Evolutionary conservation across 2,888 invertebrate genomes (phyloP), one percentile per base, ranked within the genome.

Genomic region (Rutpela maculata): DNA sequence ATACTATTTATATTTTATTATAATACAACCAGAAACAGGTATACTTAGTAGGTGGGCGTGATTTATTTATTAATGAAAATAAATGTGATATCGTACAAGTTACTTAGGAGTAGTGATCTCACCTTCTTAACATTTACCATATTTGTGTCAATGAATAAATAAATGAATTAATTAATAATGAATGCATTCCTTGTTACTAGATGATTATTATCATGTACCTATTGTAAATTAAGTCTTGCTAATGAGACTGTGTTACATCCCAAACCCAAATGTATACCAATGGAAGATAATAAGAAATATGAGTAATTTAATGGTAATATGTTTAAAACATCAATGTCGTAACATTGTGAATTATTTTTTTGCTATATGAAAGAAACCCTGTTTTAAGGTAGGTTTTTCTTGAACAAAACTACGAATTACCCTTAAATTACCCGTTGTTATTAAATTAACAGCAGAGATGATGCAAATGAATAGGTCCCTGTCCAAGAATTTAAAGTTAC

Each of bases 401-500:
- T 35, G 7, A 35, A 35, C 0, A 50, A n/a, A 50, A 0, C 5
- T 50, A 15, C 31, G 12, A n/a, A 26, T 31, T 60, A 26, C 31
- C 31, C 12, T n/a, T 26, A 26, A n/a, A 26, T 26, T 60, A 60
- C 12, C 15, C 15, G 7, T 22, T 15, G n/a, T 26, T 50, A n/a
- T 50, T 50, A 50, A n/a, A n/a, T 4, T 43, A 43, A n/a, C 6
- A 50, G 31, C 7, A 31, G 1, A 22, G 10, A 65, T 65, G 65
- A 65, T 12, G 19, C 9, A 19, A 38, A 65, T 19, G n/a, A n/a
- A 50, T 50, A 50, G 43, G 17, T 18, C 43, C 43, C 31, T 63
- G 10, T 35, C 62, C n/a, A 35, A 17, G n/a, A 11, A 7, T 10
- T 4, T n/a, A 15, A 19, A 59, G 15, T 1, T 74, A 93, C 94